Evolutionary conservation across 1,140 invertebrate species (phyloP).

Genomic region (Drosophila mauritiana): DNA sequence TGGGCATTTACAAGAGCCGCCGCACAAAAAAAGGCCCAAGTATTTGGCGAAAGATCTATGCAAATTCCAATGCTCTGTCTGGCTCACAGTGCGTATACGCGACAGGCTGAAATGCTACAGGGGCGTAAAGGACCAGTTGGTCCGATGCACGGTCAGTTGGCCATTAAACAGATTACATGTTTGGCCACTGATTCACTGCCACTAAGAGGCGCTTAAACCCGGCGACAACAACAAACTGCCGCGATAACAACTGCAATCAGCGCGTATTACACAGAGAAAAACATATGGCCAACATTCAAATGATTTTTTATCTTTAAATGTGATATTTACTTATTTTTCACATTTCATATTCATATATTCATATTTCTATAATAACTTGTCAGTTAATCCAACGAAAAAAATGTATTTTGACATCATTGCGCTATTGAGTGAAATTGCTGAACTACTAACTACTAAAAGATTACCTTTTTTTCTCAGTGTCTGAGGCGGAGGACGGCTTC

Average conservation of each 20-base stretch:
- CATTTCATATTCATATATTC: too few species aligned
- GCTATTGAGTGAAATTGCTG: neutral
- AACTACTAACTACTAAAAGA: too few species aligned
- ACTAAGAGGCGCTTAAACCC: conserved; percentile 72
- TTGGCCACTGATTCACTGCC: conserved; percentile 63
- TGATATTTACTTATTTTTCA: too few species aligned
- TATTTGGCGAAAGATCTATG: conserved; percentile 38
- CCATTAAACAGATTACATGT: conserved; percentile 77
- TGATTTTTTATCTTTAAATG: too few species aligned
- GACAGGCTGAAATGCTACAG: conserved; percentile 13
- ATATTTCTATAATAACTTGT: too few species aligned
- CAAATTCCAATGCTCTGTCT: conserved; percentile 32
- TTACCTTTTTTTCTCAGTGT: conserved; percentile 12
- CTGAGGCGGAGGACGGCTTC: conserved; percentile 1
- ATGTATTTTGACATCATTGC: too few species aligned
- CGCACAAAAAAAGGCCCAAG: conserved; percentile 11
- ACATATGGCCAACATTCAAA: neutral
- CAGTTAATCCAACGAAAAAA: too few species aligned
- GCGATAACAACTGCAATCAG: conserved; percentile 61
- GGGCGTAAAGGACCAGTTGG: conserved; percentile 3
- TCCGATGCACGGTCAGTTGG: conserved; percentile 36
- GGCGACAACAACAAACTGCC: conserved; percentile 47
- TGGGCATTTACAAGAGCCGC: conserved; percentile 29
- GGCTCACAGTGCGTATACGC: conserved; percentile 37
- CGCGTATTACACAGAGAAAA: conserved; percentile 5